Evolutionary conservation across 2,113 vertebrate species (phyloP).

Genomic region (Isichthys henryi): DNA sequence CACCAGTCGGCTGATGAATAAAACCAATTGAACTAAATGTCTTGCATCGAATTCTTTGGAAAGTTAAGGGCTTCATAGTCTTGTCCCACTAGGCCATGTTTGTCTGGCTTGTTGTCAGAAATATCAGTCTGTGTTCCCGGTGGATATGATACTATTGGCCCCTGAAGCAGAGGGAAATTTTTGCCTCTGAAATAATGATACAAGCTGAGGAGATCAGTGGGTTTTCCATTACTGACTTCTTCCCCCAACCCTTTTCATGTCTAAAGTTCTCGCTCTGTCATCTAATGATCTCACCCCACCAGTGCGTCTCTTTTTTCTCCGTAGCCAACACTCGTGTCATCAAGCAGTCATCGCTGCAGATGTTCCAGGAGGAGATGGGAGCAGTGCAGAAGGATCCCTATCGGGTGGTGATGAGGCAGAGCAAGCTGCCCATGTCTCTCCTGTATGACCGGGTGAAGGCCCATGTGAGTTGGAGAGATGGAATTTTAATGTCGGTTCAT

Average conservation of each 20-base stretch:
- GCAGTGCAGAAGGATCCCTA: conserved; percentile 86
- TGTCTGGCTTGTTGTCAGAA: not conserved
- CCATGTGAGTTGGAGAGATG: conserved; percentile 69
- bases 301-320: conserved; percentile 8
- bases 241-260: not conserved
- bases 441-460: conserved; percentile 78
- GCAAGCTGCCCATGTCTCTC: conserved; percentile 89
- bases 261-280: not conserved
- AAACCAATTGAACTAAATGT: not conserved
- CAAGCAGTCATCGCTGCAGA: conserved; percentile 91
- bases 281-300: not conserved
- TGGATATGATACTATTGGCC: not conserved
- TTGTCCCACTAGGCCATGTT: not conserved
- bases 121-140: not conserved
- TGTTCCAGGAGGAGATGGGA: conserved; percentile 94
- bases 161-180: not conserved
- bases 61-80: not conserved
- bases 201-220: not conserved
- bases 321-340: conserved; percentile 93
- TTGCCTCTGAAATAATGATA: not conserved
- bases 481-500: not conserved
- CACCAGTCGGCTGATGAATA: not conserved
- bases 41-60: not conserved
- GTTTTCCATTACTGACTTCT: not conserved
- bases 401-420: conserved; percentile 86